phyloP scores from a whole-genome alignment of 1,140 invertebrate species.

The Brevipalpus yothersi region DNA sequence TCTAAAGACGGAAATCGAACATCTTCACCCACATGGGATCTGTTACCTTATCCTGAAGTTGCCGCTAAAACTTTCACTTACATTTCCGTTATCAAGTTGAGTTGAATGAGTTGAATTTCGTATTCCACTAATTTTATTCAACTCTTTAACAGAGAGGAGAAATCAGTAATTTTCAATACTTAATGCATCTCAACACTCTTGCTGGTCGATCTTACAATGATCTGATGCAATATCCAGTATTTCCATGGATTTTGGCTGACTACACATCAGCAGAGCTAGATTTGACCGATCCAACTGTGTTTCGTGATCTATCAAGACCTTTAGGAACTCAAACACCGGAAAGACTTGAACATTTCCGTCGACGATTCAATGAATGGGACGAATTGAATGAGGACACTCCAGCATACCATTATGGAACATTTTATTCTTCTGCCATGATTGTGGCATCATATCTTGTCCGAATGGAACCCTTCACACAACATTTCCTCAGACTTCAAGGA shows the following conservation, averaged over 20 bases:
- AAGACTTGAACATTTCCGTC: constrained; percentile 79
- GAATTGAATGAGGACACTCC: constrained; percentile 46
- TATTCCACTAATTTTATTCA: background rate
- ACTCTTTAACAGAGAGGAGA: constrained; percentile 49
- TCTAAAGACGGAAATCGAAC: background rate
- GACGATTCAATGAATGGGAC: constrained; percentile 85
- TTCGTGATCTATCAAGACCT: constrained; percentile 81
- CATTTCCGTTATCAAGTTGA: constrained; percentile 27
- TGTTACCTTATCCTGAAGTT: constrained; percentile 19
- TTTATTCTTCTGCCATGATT: constrained; percentile 98
- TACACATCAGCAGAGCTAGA: constrained; percentile 83
- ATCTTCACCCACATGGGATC: background rate
- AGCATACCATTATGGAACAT: constrained; percentile 94
- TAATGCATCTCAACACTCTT: constrained; percentile 95
- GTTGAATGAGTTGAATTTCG: too few relatives aligned
- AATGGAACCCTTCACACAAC: constrained; percentile 95
- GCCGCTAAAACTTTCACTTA: constrained; percentile 25
- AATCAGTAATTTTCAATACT: constrained; percentile 93
- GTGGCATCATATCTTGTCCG: constrained; percentile 94
- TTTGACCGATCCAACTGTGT: constrained; percentile 57
- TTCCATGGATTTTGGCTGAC: constrained; percentile 90
- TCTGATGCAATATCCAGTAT: constrained; percentile 91
- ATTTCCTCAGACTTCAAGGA: constrained; percentile 81
- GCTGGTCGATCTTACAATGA: constrained; percentile 88
- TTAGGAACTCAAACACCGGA: constrained; percentile 95